phyloP scores from a whole-genome alignment of 1,140 invertebrate species.

The Drosophila seguyi region DNA sequence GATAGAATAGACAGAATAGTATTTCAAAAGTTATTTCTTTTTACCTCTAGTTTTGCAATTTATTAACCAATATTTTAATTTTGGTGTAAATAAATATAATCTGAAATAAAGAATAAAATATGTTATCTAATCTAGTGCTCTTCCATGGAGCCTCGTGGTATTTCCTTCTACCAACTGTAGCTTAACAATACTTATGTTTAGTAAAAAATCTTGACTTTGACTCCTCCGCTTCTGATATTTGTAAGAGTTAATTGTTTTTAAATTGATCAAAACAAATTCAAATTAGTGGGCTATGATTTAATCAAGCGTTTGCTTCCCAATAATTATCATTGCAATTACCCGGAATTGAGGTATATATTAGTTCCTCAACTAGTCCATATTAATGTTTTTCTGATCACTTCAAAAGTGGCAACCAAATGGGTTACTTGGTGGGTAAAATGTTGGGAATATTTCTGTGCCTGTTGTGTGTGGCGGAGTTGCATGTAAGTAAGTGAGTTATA shows the following conservation, averaged over 20 bases:
- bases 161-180: neutral
- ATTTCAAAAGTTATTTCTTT: no score
- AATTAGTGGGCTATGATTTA: neutral
- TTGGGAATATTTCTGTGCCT: conserved; percentile 1
- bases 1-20: no score
- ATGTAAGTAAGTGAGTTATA: conserved; percentile 7
- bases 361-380: neutral
- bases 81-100: no score
- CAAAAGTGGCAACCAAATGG: neutral
- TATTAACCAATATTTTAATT: no score
- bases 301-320: neutral
- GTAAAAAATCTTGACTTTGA: neutral
- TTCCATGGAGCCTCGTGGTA: neutral
- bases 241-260: neutral
- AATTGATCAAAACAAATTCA: neutral
- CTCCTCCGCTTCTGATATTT: neutral
- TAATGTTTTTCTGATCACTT: neutral
- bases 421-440: neutral
- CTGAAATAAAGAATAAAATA: no score
- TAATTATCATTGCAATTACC: conserved; percentile 1
- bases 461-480: neutral
- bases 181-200: neutral
- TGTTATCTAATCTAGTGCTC: no score
- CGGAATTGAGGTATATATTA: neutral
- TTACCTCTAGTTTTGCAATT: no score